Conservation (phyloP, 2,888 invertebrate genomes). For the Rhagophthalmus giganteus region DNA sequence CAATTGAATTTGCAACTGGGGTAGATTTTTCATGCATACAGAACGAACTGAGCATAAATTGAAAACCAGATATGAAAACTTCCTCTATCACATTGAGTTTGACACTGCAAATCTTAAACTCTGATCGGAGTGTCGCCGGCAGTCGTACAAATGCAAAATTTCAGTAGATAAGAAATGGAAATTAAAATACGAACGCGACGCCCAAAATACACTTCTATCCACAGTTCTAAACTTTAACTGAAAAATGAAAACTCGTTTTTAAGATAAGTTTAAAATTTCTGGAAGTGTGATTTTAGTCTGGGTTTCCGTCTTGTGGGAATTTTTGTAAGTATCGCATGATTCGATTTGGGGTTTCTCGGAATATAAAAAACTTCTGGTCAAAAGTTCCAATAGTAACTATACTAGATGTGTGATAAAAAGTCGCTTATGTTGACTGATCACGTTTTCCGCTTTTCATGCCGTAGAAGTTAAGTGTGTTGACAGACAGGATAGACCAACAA, state of each 20-base stretch:
- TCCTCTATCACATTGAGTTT: slow-evolving; percentile 29
- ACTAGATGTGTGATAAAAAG: slow-evolving; percentile 44
- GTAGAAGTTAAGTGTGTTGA: slow-evolving; percentile 47
- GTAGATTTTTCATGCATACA: slow-evolving; percentile 40
- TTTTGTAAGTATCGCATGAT: slow-evolving; percentile 17
- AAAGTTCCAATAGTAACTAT: slow-evolving; percentile 38
- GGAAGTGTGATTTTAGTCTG: slow-evolving; percentile 13
- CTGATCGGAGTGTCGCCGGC: slow-evolving; percentile 51
- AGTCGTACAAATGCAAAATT: slow-evolving; percentile 49
- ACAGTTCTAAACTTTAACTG: slow-evolving; percentile 7
- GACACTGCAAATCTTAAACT: slow-evolving; percentile 46
- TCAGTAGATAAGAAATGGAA: slow-evolving; percentile 42
- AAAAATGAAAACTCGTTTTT: slow-evolving; percentile 8
- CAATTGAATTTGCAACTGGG: slow-evolving; percentile 26
- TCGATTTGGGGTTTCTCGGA: slow-evolving; percentile 23
- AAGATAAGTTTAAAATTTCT: slow-evolving; percentile 9
- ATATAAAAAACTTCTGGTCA: slow-evolving; percentile 23
- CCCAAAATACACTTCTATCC: slow-evolving; percentile 14
- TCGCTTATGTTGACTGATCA: slow-evolving; percentile 50
- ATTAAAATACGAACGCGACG: slow-evolving; percentile 12
- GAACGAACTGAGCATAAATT: slow-evolving; percentile 37
- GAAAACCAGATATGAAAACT: slow-evolving; percentile 41
- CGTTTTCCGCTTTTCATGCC: slow-evolving; percentile 45
- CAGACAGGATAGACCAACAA: slow-evolving; percentile 48
- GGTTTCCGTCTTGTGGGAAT: slow-evolving; percentile 10